Conservation (phyloP, 30 jellyfish, hydroid and myxozoan genomes). For the Aurelia aurita complex sp. Pacific region DNA sequence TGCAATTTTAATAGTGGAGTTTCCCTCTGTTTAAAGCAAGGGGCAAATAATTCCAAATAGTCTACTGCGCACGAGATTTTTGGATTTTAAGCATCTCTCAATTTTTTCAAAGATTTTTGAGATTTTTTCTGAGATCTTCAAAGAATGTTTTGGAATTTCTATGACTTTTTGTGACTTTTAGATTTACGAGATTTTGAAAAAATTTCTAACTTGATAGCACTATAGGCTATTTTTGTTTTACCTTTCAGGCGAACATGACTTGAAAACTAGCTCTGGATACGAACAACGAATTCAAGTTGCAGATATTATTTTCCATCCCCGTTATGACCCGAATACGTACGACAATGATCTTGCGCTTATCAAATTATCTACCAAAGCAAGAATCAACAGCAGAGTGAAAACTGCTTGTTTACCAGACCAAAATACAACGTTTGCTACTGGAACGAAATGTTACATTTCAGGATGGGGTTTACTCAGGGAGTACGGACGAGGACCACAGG, state of each 20-base stretch:
- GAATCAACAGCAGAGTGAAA: constrained; percentile 72
- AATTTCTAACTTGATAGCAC: too few relatives aligned
- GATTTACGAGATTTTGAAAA: too few relatives aligned
- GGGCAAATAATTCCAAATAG: too few relatives aligned
- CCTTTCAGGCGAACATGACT: constrained; percentile 87
- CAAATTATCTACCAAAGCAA: constrained; percentile 69
- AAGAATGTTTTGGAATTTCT: too few relatives aligned
- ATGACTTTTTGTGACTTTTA: too few relatives aligned
- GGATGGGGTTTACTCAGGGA: constrained; percentile 98
- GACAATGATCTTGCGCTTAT: constrained; percentile 87
- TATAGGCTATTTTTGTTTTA: neutral
- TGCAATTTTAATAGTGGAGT: too few relatives aligned
- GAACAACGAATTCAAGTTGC: constrained; percentile 82
- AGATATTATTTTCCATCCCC: constrained; percentile 87
- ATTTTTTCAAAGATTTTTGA: too few relatives aligned
- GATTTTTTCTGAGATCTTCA: too few relatives aligned
- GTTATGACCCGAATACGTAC: constrained; percentile 54
- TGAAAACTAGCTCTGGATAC: constrained; percentile 60
- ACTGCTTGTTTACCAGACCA: constrained; percentile 96
- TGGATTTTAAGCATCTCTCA: too few relatives aligned
- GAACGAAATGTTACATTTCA: constrained; percentile 85
- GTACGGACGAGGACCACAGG: constrained; percentile 91
- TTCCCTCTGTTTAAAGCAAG: too few relatives aligned
- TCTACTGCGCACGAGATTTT: too few relatives aligned
- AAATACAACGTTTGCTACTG: constrained; percentile 80